Percentiles rank a stretch among this genome's conserved stretches.
phyloP scores from a whole-genome alignment of 2,888 invertebrate species.

The Neelides folsomi region DNA sequence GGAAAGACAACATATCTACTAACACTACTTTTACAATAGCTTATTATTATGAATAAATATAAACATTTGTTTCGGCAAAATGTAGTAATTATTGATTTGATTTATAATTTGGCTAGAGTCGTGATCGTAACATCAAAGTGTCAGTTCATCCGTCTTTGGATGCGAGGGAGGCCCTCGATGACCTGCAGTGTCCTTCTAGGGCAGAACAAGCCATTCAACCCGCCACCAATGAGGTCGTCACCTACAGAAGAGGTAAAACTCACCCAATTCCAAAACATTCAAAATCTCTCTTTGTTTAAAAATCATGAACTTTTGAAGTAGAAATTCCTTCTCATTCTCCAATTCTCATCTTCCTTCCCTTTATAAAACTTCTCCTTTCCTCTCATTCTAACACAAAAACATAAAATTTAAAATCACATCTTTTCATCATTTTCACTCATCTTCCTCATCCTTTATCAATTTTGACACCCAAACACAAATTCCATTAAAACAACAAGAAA shows the following conservation, averaged over 20 bases:
- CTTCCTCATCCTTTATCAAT: no score
- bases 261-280: background rate
- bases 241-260: conserved; percentile 38
- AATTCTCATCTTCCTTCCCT: no score
- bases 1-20: no score
- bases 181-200: conserved; percentile 29
- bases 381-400: no score
- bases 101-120: conserved; percentile 18
- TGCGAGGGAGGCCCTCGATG: conserved; percentile 31
- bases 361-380: no score
- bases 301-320: background rate
- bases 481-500: no score
- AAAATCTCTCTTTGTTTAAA: background rate
- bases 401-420: background rate
- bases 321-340: no score
- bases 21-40: no score
- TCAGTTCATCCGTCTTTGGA: conserved; percentile 26
- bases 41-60: no score
- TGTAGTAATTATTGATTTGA: background rate
- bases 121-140: conserved; percentile 29
- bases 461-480: no score
- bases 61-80: background rate
- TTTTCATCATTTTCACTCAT: no score
- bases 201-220: conserved; percentile 38
- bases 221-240: conserved; percentile 38